A percentile compares a stretch with the other conserved stretches of the same genome.
Conservation (phyloP, 2,888 invertebrate species). For the Cordilura impudica region DNA sequence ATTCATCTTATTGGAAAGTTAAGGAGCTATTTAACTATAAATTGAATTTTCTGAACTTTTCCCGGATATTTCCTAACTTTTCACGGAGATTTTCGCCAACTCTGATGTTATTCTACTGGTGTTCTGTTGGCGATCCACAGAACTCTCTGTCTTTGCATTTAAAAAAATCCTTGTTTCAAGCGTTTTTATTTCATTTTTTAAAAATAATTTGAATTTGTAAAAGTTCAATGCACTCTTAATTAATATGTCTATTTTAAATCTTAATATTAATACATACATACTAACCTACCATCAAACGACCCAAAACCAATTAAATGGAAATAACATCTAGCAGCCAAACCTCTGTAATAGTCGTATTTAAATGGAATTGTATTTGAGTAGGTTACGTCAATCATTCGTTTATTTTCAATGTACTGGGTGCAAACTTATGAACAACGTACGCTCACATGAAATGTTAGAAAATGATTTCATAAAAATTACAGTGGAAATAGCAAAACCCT, state of each 20-base stretch:
- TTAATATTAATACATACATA: slow-evolving; percentile 5
- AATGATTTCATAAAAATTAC: slow-evolving; percentile 45
- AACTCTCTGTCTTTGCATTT: no score
- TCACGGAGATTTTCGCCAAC: no score
- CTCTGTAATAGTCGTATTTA: not conserved
- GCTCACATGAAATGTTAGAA: slow-evolving; percentile 32
- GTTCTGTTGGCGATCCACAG: no score
- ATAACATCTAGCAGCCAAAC: not conserved
- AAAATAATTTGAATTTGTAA: slow-evolving; percentile 6
- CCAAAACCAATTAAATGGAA: slow-evolving; percentile 1
- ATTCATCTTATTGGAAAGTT: no score
- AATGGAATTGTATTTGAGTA: slow-evolving; percentile 10
- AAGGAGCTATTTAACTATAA: no score
- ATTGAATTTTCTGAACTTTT: no score
- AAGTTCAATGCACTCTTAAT: slow-evolving; percentile 51
- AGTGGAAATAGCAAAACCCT: slow-evolving; percentile 21
- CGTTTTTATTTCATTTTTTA: no score
- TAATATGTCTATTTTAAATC: not conserved
- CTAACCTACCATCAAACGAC: not conserved
- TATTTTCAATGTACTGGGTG: not conserved
- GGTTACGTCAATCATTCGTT: slow-evolving; percentile 35
- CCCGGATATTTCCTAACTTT: no score
- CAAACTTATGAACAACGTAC: slow-evolving; percentile 36
- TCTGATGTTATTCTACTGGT: no score
- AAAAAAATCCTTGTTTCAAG: no score